Percentiles rank a stretch among this genome's conserved stretches.
Evolutionary conservation across 2,113 vertebrate species (phyloP).

Genomic region (Eleginops maclovinus): DNA sequence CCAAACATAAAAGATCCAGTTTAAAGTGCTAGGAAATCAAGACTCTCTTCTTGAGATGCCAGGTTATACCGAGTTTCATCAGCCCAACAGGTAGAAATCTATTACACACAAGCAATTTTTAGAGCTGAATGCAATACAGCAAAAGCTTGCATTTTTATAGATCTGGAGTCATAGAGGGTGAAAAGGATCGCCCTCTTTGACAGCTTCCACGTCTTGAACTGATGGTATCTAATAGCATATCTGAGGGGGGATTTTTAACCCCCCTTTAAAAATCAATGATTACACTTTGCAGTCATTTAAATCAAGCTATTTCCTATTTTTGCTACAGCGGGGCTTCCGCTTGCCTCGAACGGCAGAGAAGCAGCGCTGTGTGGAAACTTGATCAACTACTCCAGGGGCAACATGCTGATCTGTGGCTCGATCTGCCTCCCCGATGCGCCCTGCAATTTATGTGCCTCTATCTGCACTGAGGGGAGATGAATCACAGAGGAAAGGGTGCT

Average conservation of each 20-base stretch:
- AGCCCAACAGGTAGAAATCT: constrained; percentile 22
- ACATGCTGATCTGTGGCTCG: constrained; percentile 60
- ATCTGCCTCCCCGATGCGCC: constrained; percentile 38
- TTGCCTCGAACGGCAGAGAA: constrained; percentile 21
- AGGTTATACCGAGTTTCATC: background rate
- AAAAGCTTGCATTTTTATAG: constrained; percentile 10
- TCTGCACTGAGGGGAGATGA: constrained; percentile 45
- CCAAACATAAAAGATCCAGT: background rate
- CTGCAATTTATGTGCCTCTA: constrained; percentile 51
- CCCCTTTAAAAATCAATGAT: constrained; percentile 28
- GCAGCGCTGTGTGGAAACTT: constrained; percentile 48
- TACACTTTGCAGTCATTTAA: constrained; percentile 43
- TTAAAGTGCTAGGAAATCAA: background rate
- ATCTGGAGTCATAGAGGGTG: constrained; percentile 6
- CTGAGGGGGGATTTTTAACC: background rate
- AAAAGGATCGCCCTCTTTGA: constrained; percentile 4
- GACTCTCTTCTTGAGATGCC: background rate
- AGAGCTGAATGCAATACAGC: background rate
- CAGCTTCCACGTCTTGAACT: constrained; percentile 2
- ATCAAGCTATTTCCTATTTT: constrained; percentile 23
- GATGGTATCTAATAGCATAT: constrained; percentile 40
- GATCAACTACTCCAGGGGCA: constrained; percentile 58
- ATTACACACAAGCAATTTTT: constrained; percentile 1
- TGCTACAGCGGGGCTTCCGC: background rate
- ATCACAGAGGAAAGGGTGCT: constrained; percentile 32